phyloP scores from a whole-genome alignment of 92 coral and sea anemone species.

The Desmophyllum pertusum region DNA sequence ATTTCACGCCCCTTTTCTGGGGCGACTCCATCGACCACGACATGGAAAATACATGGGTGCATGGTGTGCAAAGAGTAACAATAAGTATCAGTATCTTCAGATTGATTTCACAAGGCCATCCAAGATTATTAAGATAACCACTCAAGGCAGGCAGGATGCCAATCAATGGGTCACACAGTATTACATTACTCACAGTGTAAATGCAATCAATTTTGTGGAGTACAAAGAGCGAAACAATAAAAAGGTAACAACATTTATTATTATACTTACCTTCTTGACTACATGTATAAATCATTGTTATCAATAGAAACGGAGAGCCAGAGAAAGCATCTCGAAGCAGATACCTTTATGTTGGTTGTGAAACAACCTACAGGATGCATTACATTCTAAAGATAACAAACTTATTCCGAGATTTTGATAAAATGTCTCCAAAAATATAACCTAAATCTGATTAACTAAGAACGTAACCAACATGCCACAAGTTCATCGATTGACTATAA shows the following conservation, averaged over 20 bases:
- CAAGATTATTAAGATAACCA: constrained; percentile 62
- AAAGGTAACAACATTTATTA: constrained; percentile 42
- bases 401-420: too few relatives aligned
- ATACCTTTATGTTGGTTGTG: too few relatives aligned
- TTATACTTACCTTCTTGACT: too few relatives aligned
- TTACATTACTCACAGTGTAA: constrained; percentile 49
- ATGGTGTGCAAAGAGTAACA: constrained; percentile 66
- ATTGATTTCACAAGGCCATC: constrained; percentile 46
- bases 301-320: too few relatives aligned
- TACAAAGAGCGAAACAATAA: constrained; percentile 58
- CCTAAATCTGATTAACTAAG: too few relatives aligned
- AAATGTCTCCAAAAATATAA: too few relatives aligned
- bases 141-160: constrained; percentile 64
- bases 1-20: constrained; percentile 51
- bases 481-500: too few relatives aligned
- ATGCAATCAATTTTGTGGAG: constrained; percentile 60
- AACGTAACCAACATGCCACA: too few relatives aligned
- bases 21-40: constrained; percentile 53
- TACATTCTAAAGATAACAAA: too few relatives aligned
- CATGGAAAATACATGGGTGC: constrained; percentile 75
- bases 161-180: constrained; percentile 73
- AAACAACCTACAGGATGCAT: too few relatives aligned
- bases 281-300: too few relatives aligned
- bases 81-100: constrained; percentile 62
- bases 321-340: too few relatives aligned